These are phyloP conservation scores for Dermochelys coriacea DNA, from an alignment of 2,797 vertebrate species.

Conservation along the genomic window DNA sequence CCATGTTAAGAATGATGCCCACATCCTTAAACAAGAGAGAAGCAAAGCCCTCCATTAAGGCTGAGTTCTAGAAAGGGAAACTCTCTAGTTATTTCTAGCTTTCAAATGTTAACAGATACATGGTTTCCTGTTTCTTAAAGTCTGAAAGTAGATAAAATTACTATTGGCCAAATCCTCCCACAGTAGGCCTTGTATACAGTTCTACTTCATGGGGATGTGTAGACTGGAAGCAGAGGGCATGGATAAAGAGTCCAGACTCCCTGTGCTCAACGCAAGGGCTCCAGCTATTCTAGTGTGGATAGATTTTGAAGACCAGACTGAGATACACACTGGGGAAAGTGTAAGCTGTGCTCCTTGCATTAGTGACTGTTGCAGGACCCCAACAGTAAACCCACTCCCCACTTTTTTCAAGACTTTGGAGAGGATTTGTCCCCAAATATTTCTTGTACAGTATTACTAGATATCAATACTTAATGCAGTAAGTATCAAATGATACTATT, in stretches of 20 bases:
- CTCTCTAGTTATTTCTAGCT: neutral
- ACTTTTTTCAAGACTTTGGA: neutral
- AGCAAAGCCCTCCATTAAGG: neutral
- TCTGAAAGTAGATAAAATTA: neutral
- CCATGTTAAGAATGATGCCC: neutral
- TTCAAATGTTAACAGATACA: neutral
- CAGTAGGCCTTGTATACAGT: neutral
- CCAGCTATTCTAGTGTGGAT: rapidly evolving
- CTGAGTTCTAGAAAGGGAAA: neutral
- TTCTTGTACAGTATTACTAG: neutral
- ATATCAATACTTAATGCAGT: neutral
- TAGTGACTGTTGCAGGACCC: neutral
- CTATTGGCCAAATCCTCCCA: neutral
- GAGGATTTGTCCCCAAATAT: neutral
- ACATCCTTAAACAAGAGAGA: neutral
- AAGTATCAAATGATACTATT: neutral
- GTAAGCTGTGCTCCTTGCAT: rapidly evolving
- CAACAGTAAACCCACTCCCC: neutral
- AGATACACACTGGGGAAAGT: neutral
- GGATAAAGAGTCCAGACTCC: neutral
- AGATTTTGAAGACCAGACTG: neutral
- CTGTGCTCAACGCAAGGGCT: neutral
- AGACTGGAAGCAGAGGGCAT: neutral
- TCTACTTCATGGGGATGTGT: neutral
- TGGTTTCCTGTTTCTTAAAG: neutral